Evolutionary conservation across 1,140 invertebrate genomes (phyloP).

Genomic region (Zeugodacus cucurbitae): DNA sequence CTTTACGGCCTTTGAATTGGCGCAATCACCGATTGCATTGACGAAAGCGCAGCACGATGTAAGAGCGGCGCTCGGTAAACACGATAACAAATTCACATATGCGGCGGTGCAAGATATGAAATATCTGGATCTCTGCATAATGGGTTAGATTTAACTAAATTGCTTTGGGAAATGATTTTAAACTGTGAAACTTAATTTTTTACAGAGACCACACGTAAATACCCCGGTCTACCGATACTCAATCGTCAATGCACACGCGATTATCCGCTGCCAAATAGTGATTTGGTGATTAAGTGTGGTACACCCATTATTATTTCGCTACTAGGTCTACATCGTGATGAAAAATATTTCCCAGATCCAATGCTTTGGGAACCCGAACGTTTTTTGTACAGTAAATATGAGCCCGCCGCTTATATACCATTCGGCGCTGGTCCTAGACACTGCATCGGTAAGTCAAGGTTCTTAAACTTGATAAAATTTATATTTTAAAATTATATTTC

Average conservation of each 20-base stretch:
- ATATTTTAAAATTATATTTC: neutral
- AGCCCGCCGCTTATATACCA: slow-evolving; percentile 68
- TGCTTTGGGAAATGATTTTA: neutral
- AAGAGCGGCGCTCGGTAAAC: slow-evolving; percentile 58
- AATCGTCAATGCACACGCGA: slow-evolving; percentile 65
- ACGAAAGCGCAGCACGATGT: slow-evolving; percentile 71
- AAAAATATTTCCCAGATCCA: slow-evolving; percentile 71
- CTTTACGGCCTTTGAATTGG: slow-evolving; percentile 70
- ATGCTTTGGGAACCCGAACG: slow-evolving; percentile 73
- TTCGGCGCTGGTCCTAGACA: slow-evolving; percentile 75
- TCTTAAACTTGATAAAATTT: neutral
- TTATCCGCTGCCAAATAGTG: slow-evolving; percentile 58
- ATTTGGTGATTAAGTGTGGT: slow-evolving; percentile 62
- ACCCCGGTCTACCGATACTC: slow-evolving; percentile 69
- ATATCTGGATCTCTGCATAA: slow-evolving; percentile 68
- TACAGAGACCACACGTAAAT: slow-evolving; percentile 70
- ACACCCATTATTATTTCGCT: slow-evolving; percentile 62
- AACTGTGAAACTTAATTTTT: neutral
- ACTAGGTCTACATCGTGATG: slow-evolving; percentile 66
- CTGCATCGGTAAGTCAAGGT: slow-evolving; percentile 70
- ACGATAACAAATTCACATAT: slow-evolving; percentile 66
- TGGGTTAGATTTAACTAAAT: slow-evolving; percentile 34
- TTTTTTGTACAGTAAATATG: slow-evolving; percentile 66
- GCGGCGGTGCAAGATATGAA: slow-evolving; percentile 67
- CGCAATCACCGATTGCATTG: slow-evolving; percentile 70